These are phyloP conservation scores for Heteractis magnifica DNA, from an alignment of 92 coral and sea anemone genomes.

Conservation along the genomic window DNA sequence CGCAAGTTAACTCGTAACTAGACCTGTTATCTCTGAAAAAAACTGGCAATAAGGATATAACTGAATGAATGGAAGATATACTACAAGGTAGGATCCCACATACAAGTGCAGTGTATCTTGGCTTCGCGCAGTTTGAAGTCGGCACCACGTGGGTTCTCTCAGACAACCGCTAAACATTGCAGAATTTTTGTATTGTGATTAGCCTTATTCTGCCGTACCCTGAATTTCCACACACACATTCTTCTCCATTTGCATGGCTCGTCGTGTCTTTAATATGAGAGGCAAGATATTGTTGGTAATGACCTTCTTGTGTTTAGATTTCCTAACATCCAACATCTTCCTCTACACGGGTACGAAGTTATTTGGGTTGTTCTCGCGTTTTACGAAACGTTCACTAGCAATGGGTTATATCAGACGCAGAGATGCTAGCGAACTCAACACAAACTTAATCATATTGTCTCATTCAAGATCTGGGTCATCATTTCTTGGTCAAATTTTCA, in stretches of 20 bases:
- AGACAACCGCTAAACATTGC: too few species aligned
- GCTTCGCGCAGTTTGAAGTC: not conserved
- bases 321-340: not conserved
- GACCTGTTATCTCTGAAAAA: too few species aligned
- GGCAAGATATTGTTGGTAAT: not conserved
- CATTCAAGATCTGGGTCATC: conserved; percentile 89
- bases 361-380: conserved; percentile 4
- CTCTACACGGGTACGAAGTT: not conserved
- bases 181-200: too few species aligned
- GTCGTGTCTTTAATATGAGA: not conserved
- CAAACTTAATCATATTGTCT: conserved; percentile 70
- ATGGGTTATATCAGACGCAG: not conserved
- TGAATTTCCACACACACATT: not conserved
- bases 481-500: conserved; percentile 84
- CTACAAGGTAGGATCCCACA: too few species aligned
- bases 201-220: not conserved
- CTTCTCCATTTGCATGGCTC: not conserved
- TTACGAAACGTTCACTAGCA: not conserved
- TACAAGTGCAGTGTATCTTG: not conserved
- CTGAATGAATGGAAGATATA: too few species aligned
- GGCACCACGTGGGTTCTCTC: not conserved
- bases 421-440: not conserved
- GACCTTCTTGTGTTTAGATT: not conserved
- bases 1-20: too few species aligned
- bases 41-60: too few species aligned